Percentiles rank a stretch among this genome's conserved stretches.
Conservation (phyloP, 2,888 invertebrate species). For the Drosophila neutralis region DNA sequence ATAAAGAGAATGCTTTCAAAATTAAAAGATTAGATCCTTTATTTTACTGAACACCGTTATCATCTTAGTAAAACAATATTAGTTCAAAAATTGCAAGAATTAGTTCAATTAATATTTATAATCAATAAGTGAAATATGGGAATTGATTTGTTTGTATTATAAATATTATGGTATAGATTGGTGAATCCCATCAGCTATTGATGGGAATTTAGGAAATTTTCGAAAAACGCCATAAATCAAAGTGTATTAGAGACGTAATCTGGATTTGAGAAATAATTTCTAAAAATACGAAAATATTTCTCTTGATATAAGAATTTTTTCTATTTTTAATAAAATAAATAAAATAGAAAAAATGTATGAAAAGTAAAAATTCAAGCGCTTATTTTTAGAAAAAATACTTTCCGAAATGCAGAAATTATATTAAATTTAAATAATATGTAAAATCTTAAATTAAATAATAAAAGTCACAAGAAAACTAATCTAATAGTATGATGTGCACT, state of each 20-base stretch:
- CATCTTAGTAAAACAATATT: background rate
- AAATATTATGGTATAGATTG: background rate
- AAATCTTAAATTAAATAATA: background rate
- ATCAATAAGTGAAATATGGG: background rate
- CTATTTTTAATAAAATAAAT: background rate
- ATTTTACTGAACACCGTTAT: background rate
- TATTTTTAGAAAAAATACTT: background rate
- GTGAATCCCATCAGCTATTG: background rate
- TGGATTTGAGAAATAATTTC: background rate
- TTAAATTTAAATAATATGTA: background rate
- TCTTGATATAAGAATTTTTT: background rate
- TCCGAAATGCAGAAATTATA: background rate
- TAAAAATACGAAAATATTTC: background rate
- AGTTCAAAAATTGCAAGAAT: background rate
- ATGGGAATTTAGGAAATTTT: background rate
- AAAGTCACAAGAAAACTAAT: background rate
- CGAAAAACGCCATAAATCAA: background rate
- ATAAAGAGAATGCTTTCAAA: background rate
- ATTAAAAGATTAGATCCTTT: rapidly evolving
- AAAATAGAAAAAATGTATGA: background rate
- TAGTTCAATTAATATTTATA: background rate
- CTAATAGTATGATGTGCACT: background rate
- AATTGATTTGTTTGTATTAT: background rate
- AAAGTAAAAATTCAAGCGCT: background rate
- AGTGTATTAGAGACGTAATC: background rate